phyloP scores from a whole-genome alignment of 1,140 invertebrate species.

The Venustaconcha ellipsiformis region DNA sequence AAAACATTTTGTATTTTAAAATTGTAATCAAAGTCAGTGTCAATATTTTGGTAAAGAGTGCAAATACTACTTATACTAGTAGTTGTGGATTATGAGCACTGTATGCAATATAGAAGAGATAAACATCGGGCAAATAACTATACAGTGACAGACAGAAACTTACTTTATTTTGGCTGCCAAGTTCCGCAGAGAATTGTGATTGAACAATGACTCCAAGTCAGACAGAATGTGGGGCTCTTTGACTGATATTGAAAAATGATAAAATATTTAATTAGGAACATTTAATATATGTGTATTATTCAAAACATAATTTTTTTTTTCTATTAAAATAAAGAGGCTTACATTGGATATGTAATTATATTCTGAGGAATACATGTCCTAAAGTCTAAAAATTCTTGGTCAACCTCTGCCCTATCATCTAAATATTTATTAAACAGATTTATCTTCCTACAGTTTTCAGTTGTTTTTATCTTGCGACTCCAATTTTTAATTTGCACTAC shows the following conservation, averaged over 20 bases:
- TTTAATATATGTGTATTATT: not conserved
- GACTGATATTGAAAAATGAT: slow-evolving; percentile 36
- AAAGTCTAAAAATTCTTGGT: not conserved
- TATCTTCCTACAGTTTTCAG: too few species aligned
- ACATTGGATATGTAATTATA: not conserved
- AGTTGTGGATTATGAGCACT: too few species aligned
- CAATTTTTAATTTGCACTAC: too few species aligned
- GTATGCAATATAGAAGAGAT: too few species aligned
- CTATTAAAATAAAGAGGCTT: not conserved
- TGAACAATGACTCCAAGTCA: slow-evolving; percentile 50
- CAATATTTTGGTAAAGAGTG: too few species aligned
- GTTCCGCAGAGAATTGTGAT: slow-evolving; percentile 45
- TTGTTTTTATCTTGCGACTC: too few species aligned
- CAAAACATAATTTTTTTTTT: not conserved
- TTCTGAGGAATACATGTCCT: not conserved
- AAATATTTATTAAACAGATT: too few species aligned
- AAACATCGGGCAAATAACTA: too few species aligned
- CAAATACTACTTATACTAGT: too few species aligned
- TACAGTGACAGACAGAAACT: slow-evolving; percentile 10
- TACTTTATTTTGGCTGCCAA: slow-evolving; percentile 61
- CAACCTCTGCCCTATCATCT: too few species aligned
- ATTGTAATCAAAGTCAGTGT: too few species aligned
- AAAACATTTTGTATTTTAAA: too few species aligned
- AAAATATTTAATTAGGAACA: not conserved
- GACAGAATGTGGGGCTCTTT: slow-evolving; percentile 44